Conservation (phyloP, 2,113 vertebrate species). For the Prolemur simus region DNA sequence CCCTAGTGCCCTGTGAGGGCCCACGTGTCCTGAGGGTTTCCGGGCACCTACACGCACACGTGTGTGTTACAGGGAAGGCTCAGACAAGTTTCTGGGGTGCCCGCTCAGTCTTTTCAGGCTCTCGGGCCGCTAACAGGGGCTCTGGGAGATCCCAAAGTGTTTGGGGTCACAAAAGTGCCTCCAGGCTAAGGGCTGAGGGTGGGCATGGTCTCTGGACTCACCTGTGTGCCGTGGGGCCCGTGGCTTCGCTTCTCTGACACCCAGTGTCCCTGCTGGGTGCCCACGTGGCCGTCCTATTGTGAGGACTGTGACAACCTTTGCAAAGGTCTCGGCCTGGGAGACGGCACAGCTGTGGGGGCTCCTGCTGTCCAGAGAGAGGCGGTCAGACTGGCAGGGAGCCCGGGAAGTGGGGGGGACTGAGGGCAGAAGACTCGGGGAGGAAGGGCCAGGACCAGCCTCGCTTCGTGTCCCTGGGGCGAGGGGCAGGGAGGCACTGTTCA, state of each 20-base stretch:
- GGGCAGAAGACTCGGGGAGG: background rate
- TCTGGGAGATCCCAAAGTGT: background rate
- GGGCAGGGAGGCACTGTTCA: background rate
- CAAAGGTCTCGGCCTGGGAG: background rate
- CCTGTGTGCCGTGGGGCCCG: no score
- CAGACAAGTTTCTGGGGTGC: accelerated
- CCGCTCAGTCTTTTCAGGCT: accelerated
- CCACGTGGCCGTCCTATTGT: accelerated
- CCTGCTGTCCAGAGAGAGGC: background rate
- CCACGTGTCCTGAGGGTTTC: no score
- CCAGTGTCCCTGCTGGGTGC: background rate
- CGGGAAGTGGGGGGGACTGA: background rate
- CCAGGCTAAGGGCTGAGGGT: background rate
- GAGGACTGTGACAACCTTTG: background rate
- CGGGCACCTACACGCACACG: background rate
- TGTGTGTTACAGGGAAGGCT: accelerated
- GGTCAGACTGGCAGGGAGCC: background rate
- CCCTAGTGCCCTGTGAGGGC: background rate
- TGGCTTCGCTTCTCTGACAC: accelerated
- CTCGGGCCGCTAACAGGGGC: background rate
- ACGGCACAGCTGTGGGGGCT: accelerated
- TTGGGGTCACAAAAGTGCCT: background rate
- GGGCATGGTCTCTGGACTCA: background rate
- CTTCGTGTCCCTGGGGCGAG: background rate
- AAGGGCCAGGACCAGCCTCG: background rate